phyloP scores from a whole-genome alignment of 2,113 vertebrate species.

The Catharus fuscescens region DNA sequence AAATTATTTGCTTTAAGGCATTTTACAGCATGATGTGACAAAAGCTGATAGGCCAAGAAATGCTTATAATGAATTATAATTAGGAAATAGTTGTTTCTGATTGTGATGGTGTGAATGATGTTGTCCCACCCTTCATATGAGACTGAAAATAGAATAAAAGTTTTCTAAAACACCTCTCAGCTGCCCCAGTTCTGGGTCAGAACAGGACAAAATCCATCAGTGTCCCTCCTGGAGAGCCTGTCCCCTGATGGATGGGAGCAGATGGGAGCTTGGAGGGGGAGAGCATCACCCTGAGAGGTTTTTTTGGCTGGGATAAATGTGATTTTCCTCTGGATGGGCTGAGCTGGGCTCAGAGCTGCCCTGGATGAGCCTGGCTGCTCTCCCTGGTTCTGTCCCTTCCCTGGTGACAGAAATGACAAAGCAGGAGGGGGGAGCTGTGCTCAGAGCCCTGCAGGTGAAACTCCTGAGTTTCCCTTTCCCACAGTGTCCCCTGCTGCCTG shows the following conservation, averaged over 20 bases:
- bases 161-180: too few relatives aligned
- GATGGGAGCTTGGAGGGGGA: not conserved
- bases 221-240: not conserved
- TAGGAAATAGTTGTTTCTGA: too few relatives aligned
- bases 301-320: not conserved
- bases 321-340: not conserved
- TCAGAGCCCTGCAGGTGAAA: constrained; percentile 34
- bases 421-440: not conserved
- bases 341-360: constrained; percentile 13
- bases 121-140: too few relatives aligned
- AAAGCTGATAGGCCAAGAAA: too few relatives aligned
- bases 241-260: not conserved
- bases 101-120: too few relatives aligned
- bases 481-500: constrained; percentile 71
- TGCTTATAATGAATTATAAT: too few relatives aligned
- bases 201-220: too few relatives aligned
- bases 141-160: too few relatives aligned
- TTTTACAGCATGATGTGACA: too few relatives aligned
- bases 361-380: not conserved
- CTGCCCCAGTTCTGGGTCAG: too few relatives aligned
- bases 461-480: constrained; percentile 49
- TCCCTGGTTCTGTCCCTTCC: not conserved
- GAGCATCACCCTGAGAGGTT: not conserved
- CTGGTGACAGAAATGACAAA: constrained; percentile 37
- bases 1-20: too few relatives aligned